These are phyloP conservation scores for Dendrocincla tyrannina DNA, from an alignment of 2,797 vertebrate genomes.

Conservation along the genomic window DNA sequence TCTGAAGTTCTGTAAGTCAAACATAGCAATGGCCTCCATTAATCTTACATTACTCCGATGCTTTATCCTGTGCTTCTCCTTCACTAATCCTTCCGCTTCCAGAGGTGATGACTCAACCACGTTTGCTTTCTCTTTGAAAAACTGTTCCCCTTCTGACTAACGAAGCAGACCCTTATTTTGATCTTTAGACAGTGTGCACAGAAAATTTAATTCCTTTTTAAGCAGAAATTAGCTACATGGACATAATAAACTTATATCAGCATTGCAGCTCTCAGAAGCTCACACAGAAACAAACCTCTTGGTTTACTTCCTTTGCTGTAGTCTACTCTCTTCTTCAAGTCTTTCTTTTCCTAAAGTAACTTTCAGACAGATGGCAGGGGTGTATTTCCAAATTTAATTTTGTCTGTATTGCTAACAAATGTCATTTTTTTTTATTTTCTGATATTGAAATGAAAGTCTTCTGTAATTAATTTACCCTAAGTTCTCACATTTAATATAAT, in stretches of 20 bases:
- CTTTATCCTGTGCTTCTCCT: neutral
- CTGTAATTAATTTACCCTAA: neutral
- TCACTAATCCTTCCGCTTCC: neutral
- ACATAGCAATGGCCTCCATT: neutral
- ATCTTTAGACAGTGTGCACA: neutral
- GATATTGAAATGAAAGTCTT: neutral
- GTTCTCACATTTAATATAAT: neutral
- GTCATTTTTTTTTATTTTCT: neutral
- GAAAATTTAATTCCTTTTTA: neutral
- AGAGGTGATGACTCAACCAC: conserved; percentile 6
- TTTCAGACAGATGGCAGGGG: neutral
- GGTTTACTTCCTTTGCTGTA: neutral
- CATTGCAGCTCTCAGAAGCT: neutral
- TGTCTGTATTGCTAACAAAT: neutral
- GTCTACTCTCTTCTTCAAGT: neutral
- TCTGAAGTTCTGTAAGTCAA: neutral
- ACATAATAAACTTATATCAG: neutral
- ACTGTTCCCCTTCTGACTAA: neutral
- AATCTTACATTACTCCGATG: neutral
- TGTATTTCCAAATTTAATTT: neutral
- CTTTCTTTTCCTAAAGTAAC: neutral
- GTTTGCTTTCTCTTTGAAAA: neutral
- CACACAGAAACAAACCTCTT: neutral
- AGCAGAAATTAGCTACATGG: neutral
- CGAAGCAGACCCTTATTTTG: neutral